Evolutionary conservation across 2,888 invertebrate species (phyloP).

Genomic region (Coenonympha glycerion): DNA sequence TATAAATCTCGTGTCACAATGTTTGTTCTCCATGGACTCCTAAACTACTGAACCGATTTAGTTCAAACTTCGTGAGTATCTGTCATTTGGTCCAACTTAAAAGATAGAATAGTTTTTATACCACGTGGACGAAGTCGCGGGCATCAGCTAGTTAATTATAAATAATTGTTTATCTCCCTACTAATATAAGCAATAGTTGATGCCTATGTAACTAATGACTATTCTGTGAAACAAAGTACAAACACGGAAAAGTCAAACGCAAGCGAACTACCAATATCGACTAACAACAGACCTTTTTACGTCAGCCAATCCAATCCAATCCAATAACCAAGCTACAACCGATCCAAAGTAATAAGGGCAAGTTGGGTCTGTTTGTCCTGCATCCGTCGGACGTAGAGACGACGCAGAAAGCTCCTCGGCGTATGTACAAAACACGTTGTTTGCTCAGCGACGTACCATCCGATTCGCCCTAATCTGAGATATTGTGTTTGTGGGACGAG

Average conservation of each 20-base stretch:
- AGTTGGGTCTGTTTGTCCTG: slow-evolving; percentile 35
- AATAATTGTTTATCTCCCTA: no score
- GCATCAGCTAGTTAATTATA: no score
- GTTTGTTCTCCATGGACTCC: no score
- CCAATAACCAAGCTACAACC: slow-evolving; percentile 23
- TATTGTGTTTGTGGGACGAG: slow-evolving; percentile 43
- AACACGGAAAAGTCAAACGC: not conserved
- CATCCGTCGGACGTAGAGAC: slow-evolving; percentile 29
- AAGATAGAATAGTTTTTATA: no score
- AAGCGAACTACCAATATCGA: not conserved
- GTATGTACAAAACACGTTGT: slow-evolving; percentile 40
- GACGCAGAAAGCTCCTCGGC: slow-evolving; percentile 29
- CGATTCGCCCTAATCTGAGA: slow-evolving; percentile 42
- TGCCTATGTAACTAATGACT: no score
- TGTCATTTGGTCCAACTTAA: no score
- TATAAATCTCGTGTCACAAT: no score
- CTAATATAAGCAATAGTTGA: no score
- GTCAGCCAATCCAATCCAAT: slow-evolving; percentile 14
- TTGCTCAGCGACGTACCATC: slow-evolving; percentile 33
- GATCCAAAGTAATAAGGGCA: slow-evolving; percentile 33
- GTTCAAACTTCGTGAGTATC: no score
- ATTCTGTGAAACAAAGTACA: not conserved
- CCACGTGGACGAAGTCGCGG: no score
- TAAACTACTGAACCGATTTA: no score
- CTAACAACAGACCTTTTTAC: slow-evolving; percentile 2